Percentiles rank a stretch among this genome's conserved stretches.
These are phyloP conservation scores for Echinarachnius parma DNA, from an alignment of 53 echinoderm and acorn worm genomes.

Conservation along the genomic window DNA sequence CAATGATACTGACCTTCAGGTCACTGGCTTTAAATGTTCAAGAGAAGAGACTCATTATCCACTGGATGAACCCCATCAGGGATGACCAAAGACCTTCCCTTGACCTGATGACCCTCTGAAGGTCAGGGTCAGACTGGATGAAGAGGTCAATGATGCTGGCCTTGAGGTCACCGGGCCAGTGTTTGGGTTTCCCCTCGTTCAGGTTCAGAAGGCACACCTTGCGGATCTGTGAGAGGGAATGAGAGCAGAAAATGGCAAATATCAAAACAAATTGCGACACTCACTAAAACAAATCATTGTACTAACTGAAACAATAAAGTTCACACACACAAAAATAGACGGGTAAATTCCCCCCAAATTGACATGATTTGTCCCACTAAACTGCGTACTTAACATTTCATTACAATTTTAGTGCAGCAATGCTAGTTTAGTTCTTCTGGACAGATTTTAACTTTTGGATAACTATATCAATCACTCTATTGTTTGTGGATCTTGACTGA, in stretches of 20 bases:
- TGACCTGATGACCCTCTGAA: constrained; percentile 55
- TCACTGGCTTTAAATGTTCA: constrained; percentile 51
- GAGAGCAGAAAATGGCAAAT: neutral
- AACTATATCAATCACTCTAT: no score
- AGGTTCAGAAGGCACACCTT: constrained; percentile 69
- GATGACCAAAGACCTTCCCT: constrained; percentile 68
- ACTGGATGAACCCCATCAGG: constrained; percentile 58
- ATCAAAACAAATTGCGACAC: neutral
- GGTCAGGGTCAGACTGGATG: constrained; percentile 66
- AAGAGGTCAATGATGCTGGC: constrained; percentile 75
- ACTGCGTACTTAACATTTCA: no score
- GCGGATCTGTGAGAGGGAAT: constrained; percentile 45
- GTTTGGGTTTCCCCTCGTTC: constrained; percentile 74
- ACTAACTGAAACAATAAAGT: neutral
- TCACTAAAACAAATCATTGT: neutral
- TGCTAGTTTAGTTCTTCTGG: no score
- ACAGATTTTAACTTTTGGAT: no score
- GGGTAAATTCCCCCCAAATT: no score
- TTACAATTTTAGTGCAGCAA: no score
- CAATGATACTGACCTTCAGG: constrained; percentile 74
- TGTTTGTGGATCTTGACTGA: no score
- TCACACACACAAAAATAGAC: neutral
- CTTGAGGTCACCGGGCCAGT: constrained; percentile 72
- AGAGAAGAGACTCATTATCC: constrained; percentile 61
- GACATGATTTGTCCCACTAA: no score